Base-by-base conservation (phyloP, 2,888 invertebrate species). In the Cantharis nigra region DNA sequence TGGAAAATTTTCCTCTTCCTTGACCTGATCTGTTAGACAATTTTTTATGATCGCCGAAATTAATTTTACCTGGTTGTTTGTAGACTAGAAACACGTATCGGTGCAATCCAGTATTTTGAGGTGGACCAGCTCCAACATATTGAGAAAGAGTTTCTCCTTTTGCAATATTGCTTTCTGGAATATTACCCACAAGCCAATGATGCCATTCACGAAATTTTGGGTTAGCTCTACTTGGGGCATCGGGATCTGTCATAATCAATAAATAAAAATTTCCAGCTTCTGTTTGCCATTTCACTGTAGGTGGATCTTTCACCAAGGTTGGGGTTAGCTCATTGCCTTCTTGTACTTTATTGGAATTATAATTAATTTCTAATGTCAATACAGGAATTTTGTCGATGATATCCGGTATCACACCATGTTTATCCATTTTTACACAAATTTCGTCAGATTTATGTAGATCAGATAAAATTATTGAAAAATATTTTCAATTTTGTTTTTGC, bases 171-270 rank as follows among this genome's bases (percentile, higher is more conserved):
- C 89, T 89, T 16, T 93, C 94, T 4, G 92, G 92, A 83, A 95
- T 93, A 84, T 95, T 95, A 18, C 91, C 94, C 11, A 95, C 91
- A 4, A 94, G 88, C 95, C 95, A 95, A 85, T 95, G 95, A 83
- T 93, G 93, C 92, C 93, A 94, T 88, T 95, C 94, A 13, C 94
- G 89, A 82, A 91, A 92, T 82, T 91, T 93, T 0, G 94, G 94
- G 71, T 91, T 90, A 80, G 90, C 89, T 26, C 94, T 90, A 82
- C 92, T 93, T 9, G 95, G 95, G 0, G 95, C 95, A 88, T 96
- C 95, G 0, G 95, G 95, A 88, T 96, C 95, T 0, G 85, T 88
- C 90, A 91, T 90, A 26, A 89, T 89, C 20, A 91, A 83, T 0
- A 84, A 81, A 76, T 87, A 88, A 33, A 83, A 85, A 5, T 81